These are phyloP conservation scores for Neolamprologus hecqui DNA, from an alignment of 2,113 vertebrate genomes.

Conservation along the genomic window DNA sequence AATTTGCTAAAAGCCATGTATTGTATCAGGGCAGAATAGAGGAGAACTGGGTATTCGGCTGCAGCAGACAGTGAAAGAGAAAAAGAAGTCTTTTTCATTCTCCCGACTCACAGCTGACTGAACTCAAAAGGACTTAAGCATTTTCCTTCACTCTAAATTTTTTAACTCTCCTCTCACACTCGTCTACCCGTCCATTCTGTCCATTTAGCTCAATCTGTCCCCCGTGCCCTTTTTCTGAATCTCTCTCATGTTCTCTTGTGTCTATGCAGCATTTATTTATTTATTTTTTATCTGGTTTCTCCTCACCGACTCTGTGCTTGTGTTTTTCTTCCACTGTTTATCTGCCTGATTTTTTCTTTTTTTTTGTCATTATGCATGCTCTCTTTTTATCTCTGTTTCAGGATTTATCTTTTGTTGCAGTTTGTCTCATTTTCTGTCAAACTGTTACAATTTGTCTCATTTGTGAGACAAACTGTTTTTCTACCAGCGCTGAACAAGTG, in stretches of 20 bases:
- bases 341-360: neutral
- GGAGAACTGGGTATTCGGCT: conserved; percentile 17
- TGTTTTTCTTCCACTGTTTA: neutral
- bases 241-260: neutral
- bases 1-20: conserved; percentile 33
- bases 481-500: neutral
- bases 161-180: neutral
- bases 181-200: neutral
- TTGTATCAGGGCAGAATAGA: conserved; percentile 28
- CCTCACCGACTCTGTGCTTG: neutral
- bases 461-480: neutral
- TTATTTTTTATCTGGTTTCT: neutral
- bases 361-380: neutral
- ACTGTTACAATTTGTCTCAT: neutral
- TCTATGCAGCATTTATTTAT: neutral
- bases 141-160: conserved; percentile 14
- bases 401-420: neutral
- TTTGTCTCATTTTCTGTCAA: neutral
- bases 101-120: conserved; percentile 3
- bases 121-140: conserved; percentile 20
- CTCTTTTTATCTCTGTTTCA: neutral
- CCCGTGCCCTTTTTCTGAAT: neutral
- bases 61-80: neutral
- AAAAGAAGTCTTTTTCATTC: neutral
- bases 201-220: neutral